Evolutionary conservation across 2,797 vertebrate genomes (phyloP).

Genomic region (Pseudochirops corinnae): DNA sequence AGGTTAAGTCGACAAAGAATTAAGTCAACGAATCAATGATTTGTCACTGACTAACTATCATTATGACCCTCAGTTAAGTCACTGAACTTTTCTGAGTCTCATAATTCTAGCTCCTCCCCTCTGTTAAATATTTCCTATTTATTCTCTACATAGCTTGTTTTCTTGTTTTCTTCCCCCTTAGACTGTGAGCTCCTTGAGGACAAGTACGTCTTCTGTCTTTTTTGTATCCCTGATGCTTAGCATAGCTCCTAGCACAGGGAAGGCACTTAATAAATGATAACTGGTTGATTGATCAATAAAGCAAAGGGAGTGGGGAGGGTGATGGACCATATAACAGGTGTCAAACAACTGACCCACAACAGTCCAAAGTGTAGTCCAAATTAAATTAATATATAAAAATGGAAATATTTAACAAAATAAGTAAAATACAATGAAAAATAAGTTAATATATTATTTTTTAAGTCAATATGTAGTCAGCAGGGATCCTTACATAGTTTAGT

Average conservation of each 20-base stretch:
- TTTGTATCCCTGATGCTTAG: not conserved
- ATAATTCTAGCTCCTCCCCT: not conserved
- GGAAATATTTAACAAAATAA: not conserved
- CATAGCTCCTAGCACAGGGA: not conserved
- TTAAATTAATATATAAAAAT: not conserved
- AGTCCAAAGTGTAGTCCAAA: not conserved
- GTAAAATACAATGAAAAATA: not conserved
- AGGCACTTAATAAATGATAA: not conserved
- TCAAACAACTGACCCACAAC: not conserved
- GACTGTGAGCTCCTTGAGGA: not conserved
- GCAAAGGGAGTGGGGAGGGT: not conserved
- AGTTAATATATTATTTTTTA: not conserved
- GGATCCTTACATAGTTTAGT: not conserved
- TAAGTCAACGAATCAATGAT: not conserved
- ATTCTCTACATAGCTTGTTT: not conserved
- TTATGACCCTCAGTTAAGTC: not conserved
- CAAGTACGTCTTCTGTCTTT: not conserved
- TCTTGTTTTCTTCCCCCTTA: not conserved
- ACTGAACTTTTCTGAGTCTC: not conserved
- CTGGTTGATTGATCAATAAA: not conserved
- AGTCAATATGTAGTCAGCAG: not conserved
- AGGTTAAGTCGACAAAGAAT: not conserved
- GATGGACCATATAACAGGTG: not conserved
- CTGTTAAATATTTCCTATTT: not conserved
- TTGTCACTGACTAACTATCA: not conserved